phyloP scores from a whole-genome alignment of 2,113 vertebrate genomes.

The Ictalurus furcatus region DNA sequence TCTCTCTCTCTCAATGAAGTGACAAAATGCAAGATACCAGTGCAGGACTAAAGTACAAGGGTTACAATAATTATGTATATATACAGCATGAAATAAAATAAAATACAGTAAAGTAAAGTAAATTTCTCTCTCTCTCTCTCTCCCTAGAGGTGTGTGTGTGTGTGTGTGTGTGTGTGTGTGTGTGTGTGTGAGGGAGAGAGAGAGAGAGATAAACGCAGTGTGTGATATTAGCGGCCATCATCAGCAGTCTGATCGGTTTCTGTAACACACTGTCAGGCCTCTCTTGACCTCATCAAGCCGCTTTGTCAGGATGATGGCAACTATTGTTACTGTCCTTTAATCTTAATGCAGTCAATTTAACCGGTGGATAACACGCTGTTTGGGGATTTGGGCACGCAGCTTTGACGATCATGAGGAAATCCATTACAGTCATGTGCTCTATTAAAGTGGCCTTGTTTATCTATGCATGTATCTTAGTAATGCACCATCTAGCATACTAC shows the following conservation, averaged over 20 bases:
- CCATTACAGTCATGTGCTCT: not conserved
- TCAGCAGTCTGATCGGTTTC: conserved; percentile 9
- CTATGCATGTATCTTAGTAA: not conserved
- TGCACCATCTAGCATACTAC: not conserved
- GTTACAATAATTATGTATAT: too few species aligned
- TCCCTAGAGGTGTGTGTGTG: not conserved
- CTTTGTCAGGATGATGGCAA: not conserved
- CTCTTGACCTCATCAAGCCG: conserved; percentile 18
- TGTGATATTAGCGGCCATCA: conserved; percentile 15
- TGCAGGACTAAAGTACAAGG: too few species aligned
- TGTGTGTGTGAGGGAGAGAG: not conserved
- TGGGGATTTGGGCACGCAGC: not conserved
- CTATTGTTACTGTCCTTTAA: conserved; percentile 18
- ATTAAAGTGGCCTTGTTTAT: not conserved
- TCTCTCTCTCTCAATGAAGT: not conserved
- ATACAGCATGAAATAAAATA: too few species aligned
- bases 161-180: not conserved
- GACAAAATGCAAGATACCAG: too few species aligned
- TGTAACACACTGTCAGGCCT: conserved; percentile 44
- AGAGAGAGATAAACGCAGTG: not conserved
- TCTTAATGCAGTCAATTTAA: conserved; percentile 23
- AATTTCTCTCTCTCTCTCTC: not conserved
- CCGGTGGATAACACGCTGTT: not conserved
- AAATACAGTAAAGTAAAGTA: too few species aligned
- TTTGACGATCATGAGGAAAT: not conserved